These are phyloP conservation scores for Poeciliopsis presidionis DNA, from an alignment of 2,797 vertebrate genomes.

Conservation along the genomic window DNA sequence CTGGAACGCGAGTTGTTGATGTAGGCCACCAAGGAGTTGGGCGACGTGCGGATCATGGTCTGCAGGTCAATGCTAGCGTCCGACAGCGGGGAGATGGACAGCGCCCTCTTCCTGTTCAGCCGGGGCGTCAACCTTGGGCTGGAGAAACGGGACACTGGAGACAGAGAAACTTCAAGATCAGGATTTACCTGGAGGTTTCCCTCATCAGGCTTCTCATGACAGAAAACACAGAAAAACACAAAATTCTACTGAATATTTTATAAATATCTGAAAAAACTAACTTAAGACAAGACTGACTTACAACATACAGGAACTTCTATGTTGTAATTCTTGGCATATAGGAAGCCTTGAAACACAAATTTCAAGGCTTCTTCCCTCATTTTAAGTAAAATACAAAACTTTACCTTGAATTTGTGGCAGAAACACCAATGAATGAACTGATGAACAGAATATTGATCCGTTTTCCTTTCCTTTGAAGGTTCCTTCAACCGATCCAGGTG, in stretches of 20 bases:
- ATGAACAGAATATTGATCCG: neutral
- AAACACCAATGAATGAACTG: neutral
- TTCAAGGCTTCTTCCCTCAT: neutral
- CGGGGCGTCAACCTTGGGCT: conserved; percentile 93
- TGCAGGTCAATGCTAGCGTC: conserved; percentile 98
- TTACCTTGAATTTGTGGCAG: neutral
- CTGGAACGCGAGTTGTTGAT: conserved; percentile 99
- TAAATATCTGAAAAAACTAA: too few relatives aligned
- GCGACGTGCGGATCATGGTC: conserved; percentile 98
- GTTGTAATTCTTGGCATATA: too few relatives aligned
- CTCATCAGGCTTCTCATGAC: neutral
- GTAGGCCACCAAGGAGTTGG: conserved; percentile 97
- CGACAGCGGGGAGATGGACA: conserved; percentile 95
- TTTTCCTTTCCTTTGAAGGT: neutral
- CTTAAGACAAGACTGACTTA: too few relatives aligned
- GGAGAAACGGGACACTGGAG: conserved; percentile 92
- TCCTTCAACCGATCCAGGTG: neutral
- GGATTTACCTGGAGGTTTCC: neutral
- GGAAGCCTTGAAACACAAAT: neutral
- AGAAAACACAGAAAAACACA: neutral
- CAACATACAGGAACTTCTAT: too few relatives aligned
- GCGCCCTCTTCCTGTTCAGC: conserved; percentile 92
- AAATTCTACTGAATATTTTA: too few relatives aligned
- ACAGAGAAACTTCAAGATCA: neutral
- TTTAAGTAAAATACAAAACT: neutral